Conservation (phyloP, 2,797 vertebrate genomes). For the Botia kubotai region DNA sequence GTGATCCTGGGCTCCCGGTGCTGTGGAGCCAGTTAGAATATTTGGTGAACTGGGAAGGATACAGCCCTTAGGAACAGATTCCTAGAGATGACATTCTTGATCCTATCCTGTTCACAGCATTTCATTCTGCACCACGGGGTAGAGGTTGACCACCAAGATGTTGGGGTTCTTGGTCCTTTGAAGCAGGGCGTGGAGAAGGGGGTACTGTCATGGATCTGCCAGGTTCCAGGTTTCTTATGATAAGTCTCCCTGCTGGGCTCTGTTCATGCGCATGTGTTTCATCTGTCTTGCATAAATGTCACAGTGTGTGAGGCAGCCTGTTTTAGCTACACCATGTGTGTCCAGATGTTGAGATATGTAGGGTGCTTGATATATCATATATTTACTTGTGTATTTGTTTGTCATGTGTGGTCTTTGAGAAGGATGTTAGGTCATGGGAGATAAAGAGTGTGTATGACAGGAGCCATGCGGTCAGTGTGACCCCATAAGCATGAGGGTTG, state of each 20-base stretch:
- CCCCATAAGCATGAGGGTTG: slow-evolving; percentile 38
- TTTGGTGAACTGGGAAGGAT: too few species aligned
- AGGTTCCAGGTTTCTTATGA: background rate
- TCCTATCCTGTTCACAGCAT: too few species aligned
- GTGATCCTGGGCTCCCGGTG: too few species aligned
- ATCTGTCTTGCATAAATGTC: slow-evolving; percentile 38
- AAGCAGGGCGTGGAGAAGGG: too few species aligned
- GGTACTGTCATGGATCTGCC: too few species aligned
- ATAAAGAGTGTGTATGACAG: slow-evolving; percentile 37
- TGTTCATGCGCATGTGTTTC: slow-evolving; percentile 13
- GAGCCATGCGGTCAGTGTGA: slow-evolving; percentile 22
- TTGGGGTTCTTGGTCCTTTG: too few species aligned
- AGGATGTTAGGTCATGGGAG: background rate
- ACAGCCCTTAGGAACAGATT: too few species aligned
- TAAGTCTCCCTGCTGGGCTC: slow-evolving; percentile 5
- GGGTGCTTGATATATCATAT: background rate
- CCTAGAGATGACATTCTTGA: too few species aligned
- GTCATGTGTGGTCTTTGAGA: background rate
- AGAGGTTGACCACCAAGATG: too few species aligned
- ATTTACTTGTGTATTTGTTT: slow-evolving; percentile 3
- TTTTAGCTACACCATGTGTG: background rate
- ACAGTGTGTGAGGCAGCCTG: background rate
- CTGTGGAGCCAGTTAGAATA: too few species aligned
- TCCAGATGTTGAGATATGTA: slow-evolving; percentile 27
- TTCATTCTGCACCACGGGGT: too few species aligned